Conservation (phyloP, 2,888 invertebrate species). For the Torymus auratus region DNA sequence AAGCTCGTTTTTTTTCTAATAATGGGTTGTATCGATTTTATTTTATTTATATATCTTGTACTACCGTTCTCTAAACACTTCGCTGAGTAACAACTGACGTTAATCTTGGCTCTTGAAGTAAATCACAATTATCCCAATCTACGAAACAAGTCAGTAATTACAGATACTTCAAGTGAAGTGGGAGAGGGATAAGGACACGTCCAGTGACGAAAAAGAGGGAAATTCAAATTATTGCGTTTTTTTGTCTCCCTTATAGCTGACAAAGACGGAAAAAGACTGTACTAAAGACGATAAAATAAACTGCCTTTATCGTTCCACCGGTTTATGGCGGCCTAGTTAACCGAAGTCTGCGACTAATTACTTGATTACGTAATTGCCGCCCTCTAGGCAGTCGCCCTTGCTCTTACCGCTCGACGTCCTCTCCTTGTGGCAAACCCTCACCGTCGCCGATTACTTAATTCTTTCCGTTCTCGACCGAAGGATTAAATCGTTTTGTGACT, state of each 20-base stretch:
- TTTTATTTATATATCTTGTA: too few relatives aligned
- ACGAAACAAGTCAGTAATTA: not conserved
- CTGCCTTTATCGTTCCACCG: constrained; percentile 62
- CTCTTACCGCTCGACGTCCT: constrained; percentile 52
- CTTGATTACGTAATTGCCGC: constrained; percentile 75
- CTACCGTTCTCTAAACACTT: too few relatives aligned
- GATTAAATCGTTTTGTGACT: constrained; percentile 4
- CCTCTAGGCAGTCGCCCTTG: constrained; percentile 65
- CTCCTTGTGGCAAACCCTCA: constrained; percentile 66
- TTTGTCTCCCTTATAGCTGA: not conserved
- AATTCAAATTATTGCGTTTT: constrained; percentile 28
- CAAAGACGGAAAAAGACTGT: constrained; percentile 30
- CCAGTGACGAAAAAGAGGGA: constrained; percentile 8
- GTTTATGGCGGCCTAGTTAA: constrained; percentile 68
- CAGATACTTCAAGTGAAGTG: constrained; percentile 24
- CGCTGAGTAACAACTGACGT: too few relatives aligned
- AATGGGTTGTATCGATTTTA: too few relatives aligned
- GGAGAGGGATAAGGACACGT: constrained; percentile 24
- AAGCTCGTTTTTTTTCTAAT: too few relatives aligned
- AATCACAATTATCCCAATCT: too few relatives aligned
- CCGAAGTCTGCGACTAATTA: constrained; percentile 75
- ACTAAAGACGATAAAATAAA: constrained; percentile 34
- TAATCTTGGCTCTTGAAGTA: too few relatives aligned
- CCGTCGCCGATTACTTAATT: constrained; percentile 63
- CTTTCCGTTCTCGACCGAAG: constrained; percentile 55